phyloP scores from a whole-genome alignment of 2,797 vertebrate species.

The Crax fasciolata region DNA sequence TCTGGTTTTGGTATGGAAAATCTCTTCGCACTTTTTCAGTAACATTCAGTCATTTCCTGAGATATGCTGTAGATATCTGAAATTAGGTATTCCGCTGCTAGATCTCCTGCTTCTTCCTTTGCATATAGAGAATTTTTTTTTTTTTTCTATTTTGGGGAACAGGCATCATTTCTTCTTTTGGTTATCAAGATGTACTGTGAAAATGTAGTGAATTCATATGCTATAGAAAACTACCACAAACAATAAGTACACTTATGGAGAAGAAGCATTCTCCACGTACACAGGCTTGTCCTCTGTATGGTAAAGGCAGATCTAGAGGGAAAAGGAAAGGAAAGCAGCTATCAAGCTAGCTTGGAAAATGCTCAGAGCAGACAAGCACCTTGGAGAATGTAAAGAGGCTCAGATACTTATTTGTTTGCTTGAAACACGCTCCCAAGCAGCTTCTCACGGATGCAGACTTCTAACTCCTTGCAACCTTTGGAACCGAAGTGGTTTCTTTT shows the following conservation, averaged over 20 bases:
- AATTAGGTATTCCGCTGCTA: background rate
- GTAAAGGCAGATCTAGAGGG: background rate
- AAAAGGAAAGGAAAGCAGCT: background rate
- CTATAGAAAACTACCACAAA: background rate
- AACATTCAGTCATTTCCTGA: background rate
- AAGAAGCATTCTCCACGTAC: background rate
- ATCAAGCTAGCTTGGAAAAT: background rate
- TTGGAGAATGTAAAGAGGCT: background rate
- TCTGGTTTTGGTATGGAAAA: background rate
- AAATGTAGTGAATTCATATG: background rate
- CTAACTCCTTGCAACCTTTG: background rate
- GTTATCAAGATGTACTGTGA: background rate
- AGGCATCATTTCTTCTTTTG: background rate
- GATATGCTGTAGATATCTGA: background rate
- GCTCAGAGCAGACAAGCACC: background rate
- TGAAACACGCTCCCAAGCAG: background rate
- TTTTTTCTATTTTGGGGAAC: background rate
- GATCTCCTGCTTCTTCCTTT: background rate
- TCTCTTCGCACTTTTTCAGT: background rate
- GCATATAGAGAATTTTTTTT: background rate
- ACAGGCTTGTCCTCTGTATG: background rate
- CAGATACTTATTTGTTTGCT: background rate
- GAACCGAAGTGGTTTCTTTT: conserved; percentile 5
- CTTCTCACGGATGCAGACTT: background rate
- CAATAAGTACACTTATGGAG: background rate